phyloP scores from a whole-genome alignment of 2,113 vertebrate species.

The Hippocampus comes region DNA sequence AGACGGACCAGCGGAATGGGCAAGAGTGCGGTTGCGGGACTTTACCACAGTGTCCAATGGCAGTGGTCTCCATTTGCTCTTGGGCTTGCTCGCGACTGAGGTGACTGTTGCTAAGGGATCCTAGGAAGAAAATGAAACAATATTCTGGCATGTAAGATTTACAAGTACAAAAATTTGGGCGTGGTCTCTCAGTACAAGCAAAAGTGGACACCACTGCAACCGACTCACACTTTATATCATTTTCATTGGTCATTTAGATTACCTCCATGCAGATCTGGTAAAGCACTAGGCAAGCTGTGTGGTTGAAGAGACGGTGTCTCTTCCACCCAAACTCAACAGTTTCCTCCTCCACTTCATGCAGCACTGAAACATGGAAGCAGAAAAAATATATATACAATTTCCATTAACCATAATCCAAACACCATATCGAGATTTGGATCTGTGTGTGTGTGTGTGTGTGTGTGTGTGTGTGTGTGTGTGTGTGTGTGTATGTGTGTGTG shows the following conservation, averaged over 20 bases:
- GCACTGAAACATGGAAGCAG: conserved; percentile 72
- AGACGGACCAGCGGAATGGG: not conserved
- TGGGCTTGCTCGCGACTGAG: conserved; percentile 88
- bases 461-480: no score
- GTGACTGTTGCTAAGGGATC: conserved; percentile 87
- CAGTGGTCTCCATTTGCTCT: conserved; percentile 96
- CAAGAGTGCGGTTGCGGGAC: conserved; percentile 2
- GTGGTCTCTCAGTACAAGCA: not conserved
- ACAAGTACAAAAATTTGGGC: not conserved
- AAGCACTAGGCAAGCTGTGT: conserved; percentile 92
- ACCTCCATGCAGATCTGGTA: conserved; percentile 98
- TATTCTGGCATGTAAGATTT: conserved; percentile 23
- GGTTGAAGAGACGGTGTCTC: conserved; percentile 90
- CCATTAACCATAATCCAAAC: not conserved
- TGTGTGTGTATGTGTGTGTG: no score
- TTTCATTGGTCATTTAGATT: not conserved
- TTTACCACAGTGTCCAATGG: conserved; percentile 93
- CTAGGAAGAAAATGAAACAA: conserved; percentile 67
- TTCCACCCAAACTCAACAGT: conserved; percentile 91
- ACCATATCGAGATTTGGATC: not conserved
- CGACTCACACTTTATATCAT: not conserved
- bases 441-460: no score
- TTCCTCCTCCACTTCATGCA: conserved; percentile 82
- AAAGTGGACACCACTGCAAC: not conserved
- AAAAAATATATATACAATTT: not conserved